These are phyloP conservation scores for Ciconia maguari DNA, from an alignment of 2,113 vertebrate genomes.

Conservation along the genomic window DNA sequence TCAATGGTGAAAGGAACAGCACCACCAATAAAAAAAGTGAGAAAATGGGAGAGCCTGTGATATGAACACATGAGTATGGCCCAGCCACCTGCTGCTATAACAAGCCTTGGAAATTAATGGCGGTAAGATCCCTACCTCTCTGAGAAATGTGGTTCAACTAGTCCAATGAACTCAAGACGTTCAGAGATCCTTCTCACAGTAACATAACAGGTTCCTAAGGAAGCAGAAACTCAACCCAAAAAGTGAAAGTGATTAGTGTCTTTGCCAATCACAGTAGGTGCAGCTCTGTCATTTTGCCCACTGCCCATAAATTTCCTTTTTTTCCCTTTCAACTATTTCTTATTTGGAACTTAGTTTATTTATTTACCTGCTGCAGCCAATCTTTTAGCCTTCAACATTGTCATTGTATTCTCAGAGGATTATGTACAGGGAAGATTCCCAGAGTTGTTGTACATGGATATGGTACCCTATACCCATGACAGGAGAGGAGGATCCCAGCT, in stretches of 20 bases:
- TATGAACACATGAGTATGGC: neutral
- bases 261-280: neutral
- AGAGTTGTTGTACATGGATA: neutral
- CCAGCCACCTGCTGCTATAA: neutral
- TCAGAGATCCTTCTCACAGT: neutral
- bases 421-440: neutral
- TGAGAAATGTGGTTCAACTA: neutral
- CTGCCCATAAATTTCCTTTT: neutral
- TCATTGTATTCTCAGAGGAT: neutral
- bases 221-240: neutral
- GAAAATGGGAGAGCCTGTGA: neutral
- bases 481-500: neutral
- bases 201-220: neutral
- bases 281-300: neutral
- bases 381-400: neutral
- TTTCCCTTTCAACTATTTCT: neutral
- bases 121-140: neutral
- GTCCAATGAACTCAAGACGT: neutral
- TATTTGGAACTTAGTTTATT: neutral
- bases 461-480: neutral
- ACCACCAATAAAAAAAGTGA: neutral
- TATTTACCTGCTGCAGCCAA: neutral
- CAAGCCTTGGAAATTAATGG: neutral
- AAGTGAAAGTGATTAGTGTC: neutral
- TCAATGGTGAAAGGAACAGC: neutral